Conservation (phyloP, 1,140 invertebrate species). For the Dendrolimus kikuchii region DNA sequence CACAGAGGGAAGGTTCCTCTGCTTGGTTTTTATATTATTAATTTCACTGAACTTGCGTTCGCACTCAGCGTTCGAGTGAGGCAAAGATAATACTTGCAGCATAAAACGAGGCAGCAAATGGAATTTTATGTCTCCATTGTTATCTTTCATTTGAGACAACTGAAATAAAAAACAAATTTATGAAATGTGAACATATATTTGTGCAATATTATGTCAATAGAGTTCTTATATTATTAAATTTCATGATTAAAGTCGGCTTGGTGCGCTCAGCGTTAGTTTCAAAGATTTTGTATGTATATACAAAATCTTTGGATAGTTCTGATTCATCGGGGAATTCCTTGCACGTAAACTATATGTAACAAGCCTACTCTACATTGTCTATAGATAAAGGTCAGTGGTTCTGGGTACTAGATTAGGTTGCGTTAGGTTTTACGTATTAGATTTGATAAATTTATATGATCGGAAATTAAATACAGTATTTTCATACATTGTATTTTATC, state of each 20-base stretch:
- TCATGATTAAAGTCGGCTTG: too few species aligned
- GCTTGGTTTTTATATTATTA: too few species aligned
- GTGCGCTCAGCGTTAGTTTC: neutral
- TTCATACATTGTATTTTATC: constrained; percentile 4
- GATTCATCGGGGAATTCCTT: neutral
- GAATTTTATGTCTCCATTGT: too few species aligned
- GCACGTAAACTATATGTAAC: constrained; percentile 1
- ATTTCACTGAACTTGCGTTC: too few species aligned
- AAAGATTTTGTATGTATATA: too few species aligned
- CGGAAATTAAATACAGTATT: constrained; percentile 3
- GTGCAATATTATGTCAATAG: too few species aligned
- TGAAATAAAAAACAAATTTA: too few species aligned
- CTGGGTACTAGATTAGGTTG: constrained; percentile 4
- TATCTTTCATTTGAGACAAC: too few species aligned
- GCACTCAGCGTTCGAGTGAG: too few species aligned
- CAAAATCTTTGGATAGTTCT: neutral
- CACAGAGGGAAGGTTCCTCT: too few species aligned
- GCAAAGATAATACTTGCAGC: neutral
- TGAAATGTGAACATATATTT: too few species aligned
- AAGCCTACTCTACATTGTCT: constrained; percentile 1
- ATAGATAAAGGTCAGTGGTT: constrained; percentile 2
- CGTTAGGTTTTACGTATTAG: constrained; percentile 1
- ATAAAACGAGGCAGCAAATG: neutral
- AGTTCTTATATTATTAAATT: neutral
- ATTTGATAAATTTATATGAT: constrained; percentile 1